Percentiles rank a stretch among this genome's conserved stretches.
phyloP scores from a whole-genome alignment of 2,888 invertebrate species.

The Diogma glabrata region DNA sequence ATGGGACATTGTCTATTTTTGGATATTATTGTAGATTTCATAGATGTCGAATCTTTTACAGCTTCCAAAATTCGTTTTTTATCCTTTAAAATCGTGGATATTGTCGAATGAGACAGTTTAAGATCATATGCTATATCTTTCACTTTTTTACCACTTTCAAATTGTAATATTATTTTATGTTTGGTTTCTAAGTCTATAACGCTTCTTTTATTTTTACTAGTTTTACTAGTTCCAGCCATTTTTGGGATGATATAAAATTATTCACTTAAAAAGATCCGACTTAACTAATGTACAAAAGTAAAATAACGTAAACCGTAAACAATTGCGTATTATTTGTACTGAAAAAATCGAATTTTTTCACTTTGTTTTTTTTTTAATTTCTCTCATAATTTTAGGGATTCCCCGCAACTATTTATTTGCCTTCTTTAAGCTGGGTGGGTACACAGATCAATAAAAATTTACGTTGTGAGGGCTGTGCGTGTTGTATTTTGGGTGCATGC shows the following conservation, averaged over 20 bases:
- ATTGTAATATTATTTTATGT: conserved; percentile 8
- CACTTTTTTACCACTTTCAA: conserved; percentile 7
- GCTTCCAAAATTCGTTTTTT: conserved; percentile 4
- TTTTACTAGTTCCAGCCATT: background rate
- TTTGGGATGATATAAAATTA: conserved; percentile 2
- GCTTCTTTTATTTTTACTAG: conserved; percentile 4
- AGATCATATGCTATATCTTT: conserved; percentile 6
- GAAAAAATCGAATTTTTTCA: too few relatives aligned
- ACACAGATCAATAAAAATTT: too few relatives aligned
- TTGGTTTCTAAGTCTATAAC: conserved; percentile 7
- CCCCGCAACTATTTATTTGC: too few relatives aligned
- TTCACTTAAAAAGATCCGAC: conserved; percentile 3
- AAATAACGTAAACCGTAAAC: too few relatives aligned
- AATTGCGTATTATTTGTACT: too few relatives aligned
- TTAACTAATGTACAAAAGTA: conserved; percentile 1
- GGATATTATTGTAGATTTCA: conserved; percentile 6
- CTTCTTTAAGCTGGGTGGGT: too few relatives aligned
- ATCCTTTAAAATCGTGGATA: conserved; percentile 4
- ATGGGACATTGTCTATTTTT: conserved; percentile 6
- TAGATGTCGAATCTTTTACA: conserved; percentile 7
- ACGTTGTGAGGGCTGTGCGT: too few relatives aligned
- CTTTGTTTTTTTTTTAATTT: too few relatives aligned
- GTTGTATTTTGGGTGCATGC: too few relatives aligned
- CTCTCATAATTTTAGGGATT: too few relatives aligned
- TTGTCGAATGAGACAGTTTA: background rate